Percentiles rank a stretch among this genome's conserved stretches.
Evolutionary conservation across 2,888 invertebrate genomes (phyloP).

Genomic region (Subacronicta megacephala): DNA sequence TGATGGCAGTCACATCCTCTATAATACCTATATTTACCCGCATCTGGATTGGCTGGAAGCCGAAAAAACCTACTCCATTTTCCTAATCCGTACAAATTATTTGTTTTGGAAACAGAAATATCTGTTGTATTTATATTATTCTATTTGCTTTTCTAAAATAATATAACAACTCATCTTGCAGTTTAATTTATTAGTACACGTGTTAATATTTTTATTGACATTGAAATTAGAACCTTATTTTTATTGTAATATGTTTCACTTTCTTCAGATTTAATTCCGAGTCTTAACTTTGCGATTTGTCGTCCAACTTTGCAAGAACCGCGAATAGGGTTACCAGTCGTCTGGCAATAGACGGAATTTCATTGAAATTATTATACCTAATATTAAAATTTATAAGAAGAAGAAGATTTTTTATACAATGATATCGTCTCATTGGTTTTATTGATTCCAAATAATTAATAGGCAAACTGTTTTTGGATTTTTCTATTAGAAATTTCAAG

Average conservation of each 20-base stretch:
- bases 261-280: slow-evolving; percentile 18
- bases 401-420: too few species aligned
- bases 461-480: too few species aligned
- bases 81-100: slow-evolving; percentile 53
- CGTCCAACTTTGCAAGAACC: slow-evolving; percentile 48
- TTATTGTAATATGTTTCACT: slow-evolving; percentile 33
- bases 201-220: slow-evolving; percentile 46
- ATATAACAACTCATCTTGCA: slow-evolving; percentile 62
- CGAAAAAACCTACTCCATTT: slow-evolving; percentile 26
- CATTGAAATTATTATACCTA: too few species aligned
- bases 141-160: slow-evolving; percentile 59
- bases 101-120: slow-evolving; percentile 53
- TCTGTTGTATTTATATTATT: slow-evolving; percentile 42
- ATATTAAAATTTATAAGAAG: too few species aligned
- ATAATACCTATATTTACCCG: too few species aligned
- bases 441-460: too few species aligned
- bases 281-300: slow-evolving; percentile 52
- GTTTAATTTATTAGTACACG: slow-evolving; percentile 60
- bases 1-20: too few species aligned
- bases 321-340: slow-evolving; percentile 30
- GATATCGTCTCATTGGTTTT: too few species aligned
- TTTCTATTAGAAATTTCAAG: too few species aligned
- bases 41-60: too few species aligned
- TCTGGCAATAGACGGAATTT: slow-evolving; percentile 6
- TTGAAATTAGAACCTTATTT: slow-evolving; percentile 24